A percentile compares a stretch with the other conserved stretches of the same genome.
Evolutionary conservation across 2,888 invertebrate genomes (phyloP).

Genomic region (Galeruca laticollis): DNA sequence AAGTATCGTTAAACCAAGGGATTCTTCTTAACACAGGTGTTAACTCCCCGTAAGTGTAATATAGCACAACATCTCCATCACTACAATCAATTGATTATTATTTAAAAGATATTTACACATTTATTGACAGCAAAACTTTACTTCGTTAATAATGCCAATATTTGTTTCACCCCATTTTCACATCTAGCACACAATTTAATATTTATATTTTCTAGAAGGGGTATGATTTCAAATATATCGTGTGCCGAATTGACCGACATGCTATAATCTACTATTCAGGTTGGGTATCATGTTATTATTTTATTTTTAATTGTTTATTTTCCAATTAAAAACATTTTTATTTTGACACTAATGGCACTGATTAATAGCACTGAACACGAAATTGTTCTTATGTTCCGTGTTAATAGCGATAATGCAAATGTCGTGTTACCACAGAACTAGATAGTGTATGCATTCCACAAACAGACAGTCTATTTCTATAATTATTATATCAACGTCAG

Average conservation of each 20-base stretch:
- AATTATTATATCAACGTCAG: too few relatives aligned
- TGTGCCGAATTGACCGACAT: slow-evolving; percentile 49
- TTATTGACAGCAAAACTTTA: slow-evolving; percentile 44
- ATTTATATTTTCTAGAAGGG: slow-evolving; percentile 63
- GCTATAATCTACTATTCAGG: slow-evolving; percentile 20
- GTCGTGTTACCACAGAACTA: too few relatives aligned
- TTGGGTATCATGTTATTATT: slow-evolving; percentile 35
- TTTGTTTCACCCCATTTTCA: slow-evolving; percentile 65
- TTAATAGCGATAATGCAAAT: too few relatives aligned
- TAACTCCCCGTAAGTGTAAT: slow-evolving; percentile 65
- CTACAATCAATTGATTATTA: slow-evolving; percentile 49
- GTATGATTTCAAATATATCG: slow-evolving; percentile 63
- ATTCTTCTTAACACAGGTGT: slow-evolving; percentile 62
- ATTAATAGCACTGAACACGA: too few relatives aligned
- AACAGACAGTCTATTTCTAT: too few relatives aligned
- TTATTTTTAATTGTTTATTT: slow-evolving; percentile 8
- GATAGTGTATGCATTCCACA: too few relatives aligned
- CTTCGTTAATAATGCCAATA: slow-evolving; percentile 59
- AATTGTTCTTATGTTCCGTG: too few relatives aligned
- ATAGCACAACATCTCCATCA: slow-evolving; percentile 63
- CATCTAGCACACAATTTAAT: slow-evolving; percentile 63
- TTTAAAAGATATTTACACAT: neutral
- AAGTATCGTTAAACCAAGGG: slow-evolving; percentile 64
- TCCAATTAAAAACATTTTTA: slow-evolving; percentile 15
- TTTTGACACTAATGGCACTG: slow-evolving; percentile 7